phyloP scores from a whole-genome alignment of 2,113 vertebrate genomes.

The Cromileptes altivelis region DNA sequence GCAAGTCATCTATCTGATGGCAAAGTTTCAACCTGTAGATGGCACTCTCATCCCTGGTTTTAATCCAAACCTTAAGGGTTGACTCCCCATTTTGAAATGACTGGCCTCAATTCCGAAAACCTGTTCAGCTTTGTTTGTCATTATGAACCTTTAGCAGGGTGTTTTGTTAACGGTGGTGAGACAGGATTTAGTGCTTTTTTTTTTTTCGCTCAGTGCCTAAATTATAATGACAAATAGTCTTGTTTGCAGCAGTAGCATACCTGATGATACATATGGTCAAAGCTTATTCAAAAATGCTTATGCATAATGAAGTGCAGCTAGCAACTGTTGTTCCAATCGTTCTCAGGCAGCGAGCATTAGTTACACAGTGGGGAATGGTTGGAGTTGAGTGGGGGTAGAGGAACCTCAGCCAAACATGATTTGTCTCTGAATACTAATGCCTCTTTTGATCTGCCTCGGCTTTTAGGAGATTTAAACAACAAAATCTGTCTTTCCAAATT shows the following conservation, averaged over 20 bases:
- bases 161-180: constrained; percentile 30
- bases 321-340: constrained; percentile 76
- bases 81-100: constrained; percentile 70
- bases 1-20: constrained; percentile 30
- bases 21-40: constrained; percentile 77
- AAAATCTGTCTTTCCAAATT: constrained; percentile 80
- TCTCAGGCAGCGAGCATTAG: constrained; percentile 74
- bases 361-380: constrained; percentile 79
- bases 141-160: constrained; percentile 36
- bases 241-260: constrained; percentile 3
- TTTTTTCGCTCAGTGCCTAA: not conserved
- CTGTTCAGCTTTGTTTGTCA: constrained; percentile 62
- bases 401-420: constrained; percentile 82
- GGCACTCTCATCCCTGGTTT: constrained; percentile 78
- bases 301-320: constrained; percentile 72
- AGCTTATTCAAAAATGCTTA: constrained; percentile 65
- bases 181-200: not conserved
- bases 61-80: constrained; percentile 65
- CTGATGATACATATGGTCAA: constrained; percentile 67
- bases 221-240: constrained; percentile 24
- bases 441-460: constrained; percentile 81
- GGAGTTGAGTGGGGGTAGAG: constrained; percentile 75
- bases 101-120: constrained; percentile 59
- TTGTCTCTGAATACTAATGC: constrained; percentile 83
- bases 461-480: constrained; percentile 82